Evolutionary conservation across 2,888 invertebrate genomes (phyloP), one percentile per base, ranked within the genome.

Genomic region (Caprella mutica): DNA sequence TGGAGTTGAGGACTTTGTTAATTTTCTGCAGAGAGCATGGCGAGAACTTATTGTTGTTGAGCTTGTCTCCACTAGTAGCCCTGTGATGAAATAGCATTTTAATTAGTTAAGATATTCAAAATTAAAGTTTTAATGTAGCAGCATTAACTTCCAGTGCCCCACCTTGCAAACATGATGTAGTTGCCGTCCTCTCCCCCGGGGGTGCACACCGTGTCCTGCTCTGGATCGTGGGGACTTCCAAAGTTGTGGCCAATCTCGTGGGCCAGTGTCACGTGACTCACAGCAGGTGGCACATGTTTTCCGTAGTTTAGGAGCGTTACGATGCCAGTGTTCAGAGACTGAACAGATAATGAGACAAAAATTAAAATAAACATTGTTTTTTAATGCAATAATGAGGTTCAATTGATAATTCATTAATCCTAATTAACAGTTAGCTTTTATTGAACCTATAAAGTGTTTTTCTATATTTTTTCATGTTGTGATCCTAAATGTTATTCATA

Each of bases 201-300:
- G 1, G 93, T 90, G 74, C 86, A 94, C 70, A 82, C 83, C 69
- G 43, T 74, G 69, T 73, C 74, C 60, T 70, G 69, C 74, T 91
- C 91, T 0, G 91, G 91, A 76, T 96, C 94, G 72, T 96, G 94
- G 91, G 93, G 51, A 77, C 81, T 80, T 66, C 97, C 97, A 72
- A 98, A 97, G 76, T 97, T 98, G 76, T 98, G 97, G 57, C 97
- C 98, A 70, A 98, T 93, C 78, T 98, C 98, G 75, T 98, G 98
- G 17, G 97, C 97, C 67, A 98, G 80, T 3, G 97, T 98, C 66
- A 97, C 89, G 75, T 96, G 94, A 12, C 93, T 93, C 43, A 98
- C 96, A 53, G 94, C 90, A n/a, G 94, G 90, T 59, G 96, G 93
- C 63, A 97, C 96, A 74, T 92, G 88, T 74, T 92, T 92, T 59